A percentile compares a stretch with the other conserved stretches of the same genome.
Evolutionary conservation across 1,140 invertebrate species (phyloP).

Genomic region (Anadara kagoshimensis): DNA sequence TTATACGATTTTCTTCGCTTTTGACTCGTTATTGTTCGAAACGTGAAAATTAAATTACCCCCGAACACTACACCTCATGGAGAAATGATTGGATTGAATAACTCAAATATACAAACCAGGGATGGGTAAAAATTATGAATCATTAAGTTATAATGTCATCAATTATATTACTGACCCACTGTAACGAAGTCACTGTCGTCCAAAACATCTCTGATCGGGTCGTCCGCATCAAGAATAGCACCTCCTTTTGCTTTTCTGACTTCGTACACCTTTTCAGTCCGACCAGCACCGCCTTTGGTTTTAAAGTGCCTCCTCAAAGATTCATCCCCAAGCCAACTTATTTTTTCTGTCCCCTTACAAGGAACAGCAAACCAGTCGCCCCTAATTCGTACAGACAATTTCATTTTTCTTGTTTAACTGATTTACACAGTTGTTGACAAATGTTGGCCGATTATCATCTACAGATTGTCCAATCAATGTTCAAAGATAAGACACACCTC

Average conservation of each 20-base stretch:
- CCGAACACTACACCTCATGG: too few relatives aligned
- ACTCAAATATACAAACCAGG: too few relatives aligned
- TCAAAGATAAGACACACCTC: too few relatives aligned
- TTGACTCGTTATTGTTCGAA: too few relatives aligned
- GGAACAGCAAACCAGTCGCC: constrained; percentile 82
- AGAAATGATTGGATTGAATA: too few relatives aligned
- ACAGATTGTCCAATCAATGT: too few relatives aligned
- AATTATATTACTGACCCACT: constrained; percentile 74
- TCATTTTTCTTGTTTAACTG: constrained; percentile 74
- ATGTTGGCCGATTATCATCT: too few relatives aligned
- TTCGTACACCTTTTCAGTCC: constrained; percentile 75
- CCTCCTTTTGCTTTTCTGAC: constrained; percentile 80
- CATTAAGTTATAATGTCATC: too few relatives aligned
- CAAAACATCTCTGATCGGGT: constrained; percentile 77
- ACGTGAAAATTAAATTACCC: too few relatives aligned
- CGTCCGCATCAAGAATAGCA: constrained; percentile 79
- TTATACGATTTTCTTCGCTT: too few relatives aligned
- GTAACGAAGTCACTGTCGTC: constrained; percentile 82
- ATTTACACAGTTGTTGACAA: too few relatives aligned
- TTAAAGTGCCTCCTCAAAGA: constrained; percentile 76
- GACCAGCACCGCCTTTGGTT: constrained; percentile 51
- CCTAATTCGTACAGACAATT: constrained; percentile 78
- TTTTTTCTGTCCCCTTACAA: constrained; percentile 74
- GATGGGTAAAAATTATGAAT: too few relatives aligned
- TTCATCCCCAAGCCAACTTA: constrained; percentile 79